phyloP scores from a whole-genome alignment of 2,888 invertebrate species.

The Agonopterix heracliana region DNA sequence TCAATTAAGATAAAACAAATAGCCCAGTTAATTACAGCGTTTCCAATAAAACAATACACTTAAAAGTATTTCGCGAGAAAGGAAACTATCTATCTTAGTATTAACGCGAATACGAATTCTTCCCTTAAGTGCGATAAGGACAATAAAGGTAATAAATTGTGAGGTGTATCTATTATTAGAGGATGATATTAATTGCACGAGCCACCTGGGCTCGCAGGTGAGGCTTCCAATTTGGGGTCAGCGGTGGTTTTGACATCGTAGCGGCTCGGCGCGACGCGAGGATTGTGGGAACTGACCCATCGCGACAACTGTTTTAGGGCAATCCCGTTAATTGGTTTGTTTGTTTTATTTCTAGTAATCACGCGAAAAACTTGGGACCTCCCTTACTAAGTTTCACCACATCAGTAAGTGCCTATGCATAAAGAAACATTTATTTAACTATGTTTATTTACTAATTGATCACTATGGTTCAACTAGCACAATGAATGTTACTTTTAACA shows the following conservation, averaged over 20 bases:
- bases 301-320: slow-evolving; percentile 18
- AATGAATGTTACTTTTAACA: no score
- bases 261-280: slow-evolving; percentile 21
- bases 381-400: background rate
- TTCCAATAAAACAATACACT: slow-evolving; percentile 19
- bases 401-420: no score
- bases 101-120: slow-evolving; percentile 26
- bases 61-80: slow-evolving; percentile 32
- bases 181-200: slow-evolving; percentile 62
- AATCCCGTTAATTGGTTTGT: slow-evolving; percentile 20
- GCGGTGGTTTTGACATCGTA: slow-evolving; percentile 50
- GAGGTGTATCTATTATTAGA: slow-evolving; percentile 53
- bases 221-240: slow-evolving; percentile 63
- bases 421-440: no score
- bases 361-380: slow-evolving; percentile 5
- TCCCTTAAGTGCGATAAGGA: slow-evolving; percentile 34
- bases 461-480: no score
- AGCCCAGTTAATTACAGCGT: slow-evolving; percentile 31
- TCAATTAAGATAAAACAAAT: slow-evolving; percentile 57
- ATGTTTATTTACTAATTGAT: no score
- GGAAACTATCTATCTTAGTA: slow-evolving; percentile 41
- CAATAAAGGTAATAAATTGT: slow-evolving; percentile 58
- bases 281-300: slow-evolving; percentile 47
- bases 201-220: slow-evolving; percentile 72
- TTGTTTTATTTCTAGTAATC: slow-evolving; percentile 15